A percentile compares a stretch with the other conserved stretches of the same genome.
phyloP scores from a whole-genome alignment of 1,140 invertebrate species.

The Monomorium pharaonis region DNA sequence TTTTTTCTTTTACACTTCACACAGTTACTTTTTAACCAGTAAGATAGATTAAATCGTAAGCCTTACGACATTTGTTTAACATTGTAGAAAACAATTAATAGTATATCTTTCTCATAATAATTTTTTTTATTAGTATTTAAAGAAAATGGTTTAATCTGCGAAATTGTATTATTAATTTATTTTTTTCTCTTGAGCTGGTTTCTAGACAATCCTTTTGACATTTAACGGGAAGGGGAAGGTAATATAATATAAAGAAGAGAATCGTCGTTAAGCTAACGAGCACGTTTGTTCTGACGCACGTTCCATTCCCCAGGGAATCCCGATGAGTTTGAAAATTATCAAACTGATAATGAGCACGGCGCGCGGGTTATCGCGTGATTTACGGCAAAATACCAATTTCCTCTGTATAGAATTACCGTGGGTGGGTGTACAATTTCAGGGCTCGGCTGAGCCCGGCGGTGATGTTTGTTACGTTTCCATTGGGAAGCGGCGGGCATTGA shows the following conservation, averaged over 20 bases:
- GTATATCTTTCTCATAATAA: not conserved
- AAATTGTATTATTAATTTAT: not conserved
- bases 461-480: conserved; percentile 53
- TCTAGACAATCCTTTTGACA: conserved; percentile 15
- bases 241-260: conserved; percentile 14
- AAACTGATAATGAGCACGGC: conserved; percentile 62
- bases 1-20: conserved; percentile 14
- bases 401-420: conserved; percentile 56
- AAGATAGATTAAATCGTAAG: not conserved
- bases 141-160: not conserved
- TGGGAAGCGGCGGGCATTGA: conserved; percentile 53
- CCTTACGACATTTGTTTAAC: not conserved
- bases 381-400: conserved; percentile 65
- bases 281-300: conserved; percentile 47
- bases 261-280: conserved; percentile 41
- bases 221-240: not conserved
- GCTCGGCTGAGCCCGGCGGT: not conserved
- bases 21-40: conserved; percentile 18
- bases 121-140: not conserved
- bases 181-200: not conserved
- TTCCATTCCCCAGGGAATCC: conserved; percentile 31
- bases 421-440: conserved; percentile 29
- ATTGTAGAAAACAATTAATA: not conserved
- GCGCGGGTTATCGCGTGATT: conserved; percentile 48
- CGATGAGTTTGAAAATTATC: conserved; percentile 68